Base-by-base conservation (phyloP, 2,888 invertebrate genomes). In the Deilephila elpenor region DNA sequence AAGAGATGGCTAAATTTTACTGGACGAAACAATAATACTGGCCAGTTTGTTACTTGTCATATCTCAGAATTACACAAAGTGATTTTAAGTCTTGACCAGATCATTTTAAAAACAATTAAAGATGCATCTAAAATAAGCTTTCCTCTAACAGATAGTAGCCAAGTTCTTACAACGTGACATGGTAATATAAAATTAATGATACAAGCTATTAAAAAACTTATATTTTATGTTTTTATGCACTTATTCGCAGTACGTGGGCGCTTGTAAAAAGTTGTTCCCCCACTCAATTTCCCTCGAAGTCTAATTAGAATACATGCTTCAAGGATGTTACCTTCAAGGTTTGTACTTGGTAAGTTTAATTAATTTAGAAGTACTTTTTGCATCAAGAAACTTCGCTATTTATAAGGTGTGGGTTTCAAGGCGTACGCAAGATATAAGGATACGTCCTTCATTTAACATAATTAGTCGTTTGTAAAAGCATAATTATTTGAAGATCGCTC, bases 241-340 rank as follows among this genome's bases (percentile, higher is more conserved):
- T 67, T 67, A 67, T 67, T 67, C 25, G 44, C 25, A 25, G 14
- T 25, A 29, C 44, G 67, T 67, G 67, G 67, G 67, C 17, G 67
- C 44, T 25, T 67, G 44, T 51, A 8, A 67, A 44, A 67, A 51
- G 67, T 67, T 67, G 44, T 4, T 44, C 20, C 14, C 67, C 67
- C 67, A 67, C 67, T 17, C 11, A 25, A 25, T 51, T 17, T 25
- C 67, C 17, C 17, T 25, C 44, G 25, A 17, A 51, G 67, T 44
- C 7, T 67, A 51, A 62, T 62, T 34, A 62, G n/a, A 67, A 19
- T 25, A 51, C 44, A 51, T 25, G 44, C 1, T 25, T 51, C 37
- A 20, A 37, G 19, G 11, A 20, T 14, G 51, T 20, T 51, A 56
- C n/a, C 56, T 56, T 25, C 20, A 25, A 67, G 67, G 29, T 37